Percentiles rank a stretch among this genome's conserved stretches.
phyloP scores from a whole-genome alignment of 2,113 vertebrate genomes.

The Dicentrarchus labrax region DNA sequence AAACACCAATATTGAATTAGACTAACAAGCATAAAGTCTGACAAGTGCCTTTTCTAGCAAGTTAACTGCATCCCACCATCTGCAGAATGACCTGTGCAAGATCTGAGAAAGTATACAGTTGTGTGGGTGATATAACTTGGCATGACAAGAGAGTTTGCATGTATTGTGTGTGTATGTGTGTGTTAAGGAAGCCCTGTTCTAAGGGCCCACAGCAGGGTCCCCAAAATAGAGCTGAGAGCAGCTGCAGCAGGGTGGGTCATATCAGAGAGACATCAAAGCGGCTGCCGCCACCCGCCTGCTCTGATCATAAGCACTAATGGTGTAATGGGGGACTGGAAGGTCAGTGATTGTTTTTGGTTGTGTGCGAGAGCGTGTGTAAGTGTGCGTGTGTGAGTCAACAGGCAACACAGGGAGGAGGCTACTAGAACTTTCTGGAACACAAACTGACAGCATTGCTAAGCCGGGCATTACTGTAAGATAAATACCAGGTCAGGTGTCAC shows the following conservation, averaged over 20 bases:
- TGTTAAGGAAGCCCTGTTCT: slow-evolving; percentile 72
- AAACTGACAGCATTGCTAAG: slow-evolving; percentile 55
- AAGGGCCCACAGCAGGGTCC: slow-evolving; percentile 71
- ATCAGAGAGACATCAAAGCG: slow-evolving; percentile 83
- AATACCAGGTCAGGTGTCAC: slow-evolving; percentile 63
- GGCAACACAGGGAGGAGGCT: slow-evolving; percentile 34
- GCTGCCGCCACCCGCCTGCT: slow-evolving; percentile 64
- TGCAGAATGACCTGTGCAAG: slow-evolving; percentile 13
- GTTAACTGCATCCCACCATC: slow-evolving; percentile 6
- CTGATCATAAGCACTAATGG: slow-evolving; percentile 82
- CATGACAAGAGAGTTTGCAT: slow-evolving; percentile 54
- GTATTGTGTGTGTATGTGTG: slow-evolving; percentile 64
- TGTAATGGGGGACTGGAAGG: slow-evolving; percentile 83
- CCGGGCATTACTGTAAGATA: slow-evolving; percentile 58
- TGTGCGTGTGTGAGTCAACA: slow-evolving; percentile 24
- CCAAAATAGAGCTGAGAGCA: slow-evolving; percentile 85
- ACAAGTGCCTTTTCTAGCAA: slow-evolving; percentile 19
- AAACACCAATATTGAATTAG: not conserved
- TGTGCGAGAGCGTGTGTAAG: slow-evolving; percentile 29
- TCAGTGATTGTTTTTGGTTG: slow-evolving; percentile 83
- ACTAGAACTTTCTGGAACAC: slow-evolving; percentile 69
- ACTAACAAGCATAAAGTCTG: not conserved
- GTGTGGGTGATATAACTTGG: slow-evolving; percentile 48
- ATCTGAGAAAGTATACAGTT: slow-evolving; percentile 23
- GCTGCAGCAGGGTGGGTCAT: slow-evolving; percentile 82